Base-by-base conservation (phyloP, 2,113 vertebrate species). In the Promerops cafer region DNA sequence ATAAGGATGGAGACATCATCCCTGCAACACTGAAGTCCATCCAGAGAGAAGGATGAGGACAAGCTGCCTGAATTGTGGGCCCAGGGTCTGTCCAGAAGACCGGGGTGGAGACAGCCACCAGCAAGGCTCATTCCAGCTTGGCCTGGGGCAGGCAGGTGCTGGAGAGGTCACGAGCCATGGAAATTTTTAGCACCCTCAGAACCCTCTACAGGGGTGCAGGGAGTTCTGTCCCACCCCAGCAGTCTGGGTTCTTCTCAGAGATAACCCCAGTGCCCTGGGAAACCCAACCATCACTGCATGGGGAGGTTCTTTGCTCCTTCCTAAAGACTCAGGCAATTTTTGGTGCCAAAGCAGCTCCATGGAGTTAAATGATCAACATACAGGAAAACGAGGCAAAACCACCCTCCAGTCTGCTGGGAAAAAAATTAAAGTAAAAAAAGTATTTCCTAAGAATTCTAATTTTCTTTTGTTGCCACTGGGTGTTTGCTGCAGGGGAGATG, bases 261-360 rank as follows among this genome's bases (percentile, higher is more conserved):
- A 19, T 16, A 16, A n/a, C 27, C 16, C 18, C 47, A 39, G 4
- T 1, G 11, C 24, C 52, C 63, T 2, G 5, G 66, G 39, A 47
- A 83, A 52, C 52, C n/a, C 50, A 49, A 10, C 16, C 37, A 22
- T 4, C 4, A 1, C 54, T 9, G 9, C 59, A 8, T 1, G 0
- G 23, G 23, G 17, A 15, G 2, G 1, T 35, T 49, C 56, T 35
- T 45, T 22, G 18, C 66, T 49, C 66, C 57, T 66, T 50, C 24
- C 28, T 44, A 14, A 81, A 63, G 8, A 18, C 3, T 1, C 2
- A 8, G 13, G 14, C 9, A 24, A 33, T 10, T 60, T 82, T 47
- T 13, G 5, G 49, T 7, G 1, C 63, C 42, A 63, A 30, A 52
- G 27, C 0, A 0, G 6, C 10, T 76, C 17, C 8, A 1, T 0